phyloP scores from a whole-genome alignment of 1,140 invertebrate genomes.

The Scylla paramamosain region DNA sequence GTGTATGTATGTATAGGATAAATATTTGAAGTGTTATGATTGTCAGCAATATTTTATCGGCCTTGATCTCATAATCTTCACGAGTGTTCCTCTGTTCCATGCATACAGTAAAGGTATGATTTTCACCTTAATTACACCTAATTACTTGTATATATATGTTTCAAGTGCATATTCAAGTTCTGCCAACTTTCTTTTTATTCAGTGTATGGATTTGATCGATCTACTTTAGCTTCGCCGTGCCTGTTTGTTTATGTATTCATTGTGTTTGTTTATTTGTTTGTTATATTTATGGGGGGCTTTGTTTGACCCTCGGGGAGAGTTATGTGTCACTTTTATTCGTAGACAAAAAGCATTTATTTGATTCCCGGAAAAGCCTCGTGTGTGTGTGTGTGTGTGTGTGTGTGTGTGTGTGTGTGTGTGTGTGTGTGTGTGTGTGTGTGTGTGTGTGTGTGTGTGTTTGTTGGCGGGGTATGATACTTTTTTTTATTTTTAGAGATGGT shows the following conservation, averaged over 20 bases:
- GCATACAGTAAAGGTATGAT: too few species aligned
- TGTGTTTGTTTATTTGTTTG: not conserved
- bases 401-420: constrained; percentile 11
- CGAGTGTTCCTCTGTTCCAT: too few species aligned
- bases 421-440: not conserved
- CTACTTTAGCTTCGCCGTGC: not conserved
- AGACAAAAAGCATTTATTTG: not conserved
- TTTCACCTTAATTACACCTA: too few species aligned
- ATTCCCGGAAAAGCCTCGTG: not conserved
- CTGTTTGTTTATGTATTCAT: not conserved
- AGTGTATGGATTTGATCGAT: not conserved
- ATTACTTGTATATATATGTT: too few species aligned
- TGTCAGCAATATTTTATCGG: too few species aligned
- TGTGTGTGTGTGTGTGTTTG: not conserved
- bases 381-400: not conserved
- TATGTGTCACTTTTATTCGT: not conserved
- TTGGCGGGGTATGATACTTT: too few species aligned
- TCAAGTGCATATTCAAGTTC: too few species aligned
- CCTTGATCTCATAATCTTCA: too few species aligned
- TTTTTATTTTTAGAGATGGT: not conserved
- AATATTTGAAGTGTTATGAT: too few species aligned
- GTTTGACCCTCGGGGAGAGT: not conserved
- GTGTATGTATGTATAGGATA: too few species aligned
- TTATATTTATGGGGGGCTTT: not conserved
- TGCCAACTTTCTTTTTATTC: not conserved